Evolutionary conservation across 2,888 invertebrate species (phyloP).

Genomic region (Clistopyga incitator): DNA sequence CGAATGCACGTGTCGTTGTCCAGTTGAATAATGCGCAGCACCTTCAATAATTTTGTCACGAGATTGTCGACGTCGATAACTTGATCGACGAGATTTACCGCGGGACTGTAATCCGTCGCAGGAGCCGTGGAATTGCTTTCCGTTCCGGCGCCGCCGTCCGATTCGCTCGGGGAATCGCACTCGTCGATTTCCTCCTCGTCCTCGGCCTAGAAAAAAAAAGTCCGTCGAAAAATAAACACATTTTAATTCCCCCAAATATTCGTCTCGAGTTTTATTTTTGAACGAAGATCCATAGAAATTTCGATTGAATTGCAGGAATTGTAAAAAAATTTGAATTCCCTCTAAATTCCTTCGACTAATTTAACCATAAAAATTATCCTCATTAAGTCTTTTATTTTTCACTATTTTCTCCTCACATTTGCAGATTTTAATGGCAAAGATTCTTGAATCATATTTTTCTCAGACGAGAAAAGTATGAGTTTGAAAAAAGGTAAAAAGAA

Average conservation of each 20-base stretch:
- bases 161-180: constrained; percentile 83
- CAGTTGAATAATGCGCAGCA: constrained; percentile 89
- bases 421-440: too few relatives aligned
- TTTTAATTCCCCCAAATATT: background rate
- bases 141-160: constrained; percentile 81
- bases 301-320: too few relatives aligned
- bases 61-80: constrained; percentile 91
- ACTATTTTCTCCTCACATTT: too few relatives aligned
- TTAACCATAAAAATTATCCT: too few relatives aligned
- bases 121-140: constrained; percentile 74
- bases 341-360: too few relatives aligned
- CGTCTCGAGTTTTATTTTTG: too few relatives aligned
- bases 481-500: too few relatives aligned
- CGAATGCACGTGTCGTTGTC: constrained; percentile 89
- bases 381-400: too few relatives aligned
- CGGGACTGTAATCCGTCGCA: constrained; percentile 85
- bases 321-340: too few relatives aligned
- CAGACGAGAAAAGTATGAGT: too few relatives aligned
- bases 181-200: constrained; percentile 82
- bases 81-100: constrained; percentile 89
- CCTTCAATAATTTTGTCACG: constrained; percentile 90
- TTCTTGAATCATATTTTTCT: too few relatives aligned
- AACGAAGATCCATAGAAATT: too few relatives aligned
- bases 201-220: constrained; percentile 75
- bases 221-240: background rate